Evolutionary conservation across 2,113 vertebrate species (phyloP), one percentile per base, ranked within the genome.

Genomic region (Diglossa brunneiventris): DNA sequence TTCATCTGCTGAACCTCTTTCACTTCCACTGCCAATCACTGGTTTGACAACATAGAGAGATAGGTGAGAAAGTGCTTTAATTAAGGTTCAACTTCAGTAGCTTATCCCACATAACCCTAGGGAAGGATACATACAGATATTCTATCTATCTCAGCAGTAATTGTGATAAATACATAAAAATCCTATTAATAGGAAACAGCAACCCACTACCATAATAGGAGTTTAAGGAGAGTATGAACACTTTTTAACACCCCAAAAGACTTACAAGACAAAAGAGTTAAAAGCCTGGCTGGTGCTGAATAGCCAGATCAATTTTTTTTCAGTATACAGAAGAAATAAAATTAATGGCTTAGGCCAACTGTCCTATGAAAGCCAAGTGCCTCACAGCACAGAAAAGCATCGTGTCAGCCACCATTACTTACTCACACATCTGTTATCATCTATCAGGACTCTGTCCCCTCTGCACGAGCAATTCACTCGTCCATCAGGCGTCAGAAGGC

Each of bases 391-490:
- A 78, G 70, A 30, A 62, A 83, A 92, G 55, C 84, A 30, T 39
- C 6, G 5, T 58, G 59, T 72, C 88, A 93, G 72, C 70, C 69
- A 92, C 61, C 87, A 97, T 93, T 98, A 99, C 99, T 99, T 99
- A 99, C 99, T 98, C 98, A 99, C 99, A 97, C 99, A 99, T 99
- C 99, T 98, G 98, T 99, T 99, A 98, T 99, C 98, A 90, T 99
- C 98, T 81, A 99, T 89, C 83, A 99, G 97, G 91, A 99, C 95
- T 87, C 99, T 98, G 59, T 99, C 99, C 92, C 99, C 99, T 55
- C 99, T 97, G 87, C 99, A 99, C 5, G 98, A 99, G 93, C 99
- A 99, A 93, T 99, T 99, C 85, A 99, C 98, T 96, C 97, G 98
- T 44, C 99, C 99, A 4, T 99, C 96, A 44, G 98, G 98, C 44